Evolutionary conservation across 2,113 vertebrate genomes (phyloP).

Genomic region (Narcine bancroftii): DNA sequence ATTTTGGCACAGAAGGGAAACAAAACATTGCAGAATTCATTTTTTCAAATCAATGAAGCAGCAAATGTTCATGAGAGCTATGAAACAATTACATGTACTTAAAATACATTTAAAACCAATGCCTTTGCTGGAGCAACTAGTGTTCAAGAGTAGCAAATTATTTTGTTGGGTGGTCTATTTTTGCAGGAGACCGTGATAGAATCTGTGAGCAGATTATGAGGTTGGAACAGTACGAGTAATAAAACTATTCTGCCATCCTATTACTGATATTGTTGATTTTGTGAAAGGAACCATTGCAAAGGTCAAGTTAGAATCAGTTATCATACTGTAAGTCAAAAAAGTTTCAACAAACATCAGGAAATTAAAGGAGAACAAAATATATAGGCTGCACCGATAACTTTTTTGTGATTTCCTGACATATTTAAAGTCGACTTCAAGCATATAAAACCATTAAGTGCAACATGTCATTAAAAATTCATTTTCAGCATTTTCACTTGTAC

Average conservation of each 20-base stretch:
- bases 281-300: neutral
- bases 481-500: too few relatives aligned
- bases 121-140: neutral
- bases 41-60: too few relatives aligned
- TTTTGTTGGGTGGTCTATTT: neutral
- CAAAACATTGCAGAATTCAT: too few relatives aligned
- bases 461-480: too few relatives aligned
- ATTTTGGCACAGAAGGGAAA: too few relatives aligned
- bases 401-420: too few relatives aligned
- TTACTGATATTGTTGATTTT: neutral
- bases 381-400: too few relatives aligned
- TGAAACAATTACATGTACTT: too few relatives aligned
- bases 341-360: neutral
- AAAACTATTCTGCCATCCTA: neutral
- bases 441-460: too few relatives aligned
- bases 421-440: too few relatives aligned
- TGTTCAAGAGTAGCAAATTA: neutral
- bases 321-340: neutral
- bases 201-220: neutral
- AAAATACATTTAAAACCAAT: too few relatives aligned
- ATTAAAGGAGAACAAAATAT: neutral
- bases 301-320: neutral
- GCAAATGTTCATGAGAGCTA: too few relatives aligned
- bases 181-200: neutral
- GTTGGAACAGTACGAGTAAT: neutral